A percentile compares a stretch with the other conserved stretches of the same genome.
phyloP scores from a whole-genome alignment of 1,140 invertebrate species.

The Diuraphis noxia region DNA sequence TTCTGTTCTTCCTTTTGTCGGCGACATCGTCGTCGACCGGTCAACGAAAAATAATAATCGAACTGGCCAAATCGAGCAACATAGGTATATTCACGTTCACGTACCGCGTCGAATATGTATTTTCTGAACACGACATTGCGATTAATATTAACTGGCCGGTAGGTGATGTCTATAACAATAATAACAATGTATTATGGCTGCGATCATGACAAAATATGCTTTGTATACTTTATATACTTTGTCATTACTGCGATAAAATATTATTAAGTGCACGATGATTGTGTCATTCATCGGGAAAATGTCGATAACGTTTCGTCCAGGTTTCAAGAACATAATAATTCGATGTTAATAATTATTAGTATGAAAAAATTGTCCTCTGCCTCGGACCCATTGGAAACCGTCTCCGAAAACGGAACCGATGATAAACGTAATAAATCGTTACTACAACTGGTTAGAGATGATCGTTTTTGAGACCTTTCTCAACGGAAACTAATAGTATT shows the following conservation, averaged over 20 bases:
- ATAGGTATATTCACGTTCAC: too few relatives aligned
- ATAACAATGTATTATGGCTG: neutral
- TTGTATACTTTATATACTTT: too few relatives aligned
- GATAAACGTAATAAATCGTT: too few relatives aligned
- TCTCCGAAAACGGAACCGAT: neutral
- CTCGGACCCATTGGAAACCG: neutral
- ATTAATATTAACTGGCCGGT: neutral
- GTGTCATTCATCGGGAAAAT: neutral
- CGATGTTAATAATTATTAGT: neutral
- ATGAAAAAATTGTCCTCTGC: neutral
- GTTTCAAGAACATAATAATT: neutral
- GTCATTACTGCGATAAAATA: too few relatives aligned
- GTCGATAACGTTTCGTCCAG: neutral
- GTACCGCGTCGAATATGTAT: neutral
- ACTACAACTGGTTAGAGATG: neutral
- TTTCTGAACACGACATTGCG: neutral
- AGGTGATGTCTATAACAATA: neutral
- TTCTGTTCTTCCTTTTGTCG: neutral
- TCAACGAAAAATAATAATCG: conserved; percentile 28
- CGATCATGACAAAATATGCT: too few relatives aligned
- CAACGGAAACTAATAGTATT: too few relatives aligned
- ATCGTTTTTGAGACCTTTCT: neutral
- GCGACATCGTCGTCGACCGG: neutral
- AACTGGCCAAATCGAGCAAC: neutral
- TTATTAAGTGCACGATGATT: neutral